These are phyloP conservation scores for Syngnathoides biaculeatus DNA, from an alignment of 2,113 vertebrate species.

Conservation along the genomic window DNA sequence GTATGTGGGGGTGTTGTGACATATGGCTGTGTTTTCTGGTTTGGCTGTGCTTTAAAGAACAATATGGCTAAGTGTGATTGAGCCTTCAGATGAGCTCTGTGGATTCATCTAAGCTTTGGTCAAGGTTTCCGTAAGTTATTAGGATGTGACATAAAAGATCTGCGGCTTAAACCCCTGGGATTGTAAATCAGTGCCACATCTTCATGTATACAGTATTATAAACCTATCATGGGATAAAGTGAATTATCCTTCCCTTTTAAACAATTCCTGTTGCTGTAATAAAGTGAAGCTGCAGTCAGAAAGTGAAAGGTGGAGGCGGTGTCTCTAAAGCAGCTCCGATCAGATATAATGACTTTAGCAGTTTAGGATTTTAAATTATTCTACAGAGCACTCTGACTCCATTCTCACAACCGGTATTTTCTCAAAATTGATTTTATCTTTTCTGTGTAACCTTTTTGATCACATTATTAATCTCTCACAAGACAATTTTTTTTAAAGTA, in stretches of 20 bases:
- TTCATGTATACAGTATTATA: conserved; percentile 8
- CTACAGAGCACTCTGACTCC: background rate
- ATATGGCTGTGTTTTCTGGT: conserved; percentile 10
- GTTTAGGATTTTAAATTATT: conserved; percentile 27
- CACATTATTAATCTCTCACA: background rate
- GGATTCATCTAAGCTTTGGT: conserved; percentile 37
- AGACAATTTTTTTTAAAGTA: background rate
- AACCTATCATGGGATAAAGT: conserved; percentile 6
- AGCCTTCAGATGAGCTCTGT: conserved; percentile 19
- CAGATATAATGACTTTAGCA: conserved; percentile 65
- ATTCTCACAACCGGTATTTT: conserved; percentile 14
- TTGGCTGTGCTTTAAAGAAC: conserved; percentile 17
- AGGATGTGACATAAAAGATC: conserved; percentile 2
- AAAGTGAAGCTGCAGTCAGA: conserved; percentile 53
- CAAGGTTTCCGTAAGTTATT: conserved; percentile 19
- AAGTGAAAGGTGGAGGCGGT: conserved; percentile 11
- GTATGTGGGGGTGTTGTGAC: conserved; percentile 4
- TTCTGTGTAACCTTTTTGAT: background rate
- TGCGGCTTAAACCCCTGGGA: conserved; percentile 20
- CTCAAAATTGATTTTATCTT: background rate
- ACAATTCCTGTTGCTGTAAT: conserved; percentile 46
- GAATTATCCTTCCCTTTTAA: conserved; percentile 26
- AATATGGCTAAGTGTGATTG: conserved; percentile 20
- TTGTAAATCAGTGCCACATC: conserved; percentile 8
- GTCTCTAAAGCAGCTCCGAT: conserved; percentile 45